Evolutionary conservation across 2,113 vertebrate species (phyloP).

Genomic region (Baryphthengus martii): DNA sequence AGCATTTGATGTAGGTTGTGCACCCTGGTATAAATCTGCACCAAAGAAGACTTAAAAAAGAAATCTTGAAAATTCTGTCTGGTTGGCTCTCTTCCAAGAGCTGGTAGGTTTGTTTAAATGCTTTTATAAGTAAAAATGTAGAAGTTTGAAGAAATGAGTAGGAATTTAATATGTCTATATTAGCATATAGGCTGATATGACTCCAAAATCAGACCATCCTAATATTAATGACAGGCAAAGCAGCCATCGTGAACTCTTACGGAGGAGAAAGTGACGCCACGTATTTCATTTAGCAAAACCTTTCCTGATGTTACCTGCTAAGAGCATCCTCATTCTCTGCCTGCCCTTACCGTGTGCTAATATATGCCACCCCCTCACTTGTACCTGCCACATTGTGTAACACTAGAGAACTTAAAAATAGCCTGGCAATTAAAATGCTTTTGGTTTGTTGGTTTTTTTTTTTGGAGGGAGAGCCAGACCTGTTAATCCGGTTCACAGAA

Average conservation of each 20-base stretch:
- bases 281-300: neutral
- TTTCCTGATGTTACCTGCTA: neutral
- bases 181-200: neutral
- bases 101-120: neutral
- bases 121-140: neutral
- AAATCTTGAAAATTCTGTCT: neutral
- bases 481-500: slow-evolving; percentile 19
- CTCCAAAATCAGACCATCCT: neutral
- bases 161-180: neutral
- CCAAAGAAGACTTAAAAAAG: neutral
- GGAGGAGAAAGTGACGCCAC: neutral
- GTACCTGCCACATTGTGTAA: neutral
- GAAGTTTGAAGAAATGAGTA: neutral
- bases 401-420: slow-evolving; percentile 26
- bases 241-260: neutral
- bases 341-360: neutral
- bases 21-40: neutral
- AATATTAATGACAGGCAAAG: neutral
- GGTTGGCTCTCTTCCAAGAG: neutral
- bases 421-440: neutral
- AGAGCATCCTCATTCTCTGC: neutral
- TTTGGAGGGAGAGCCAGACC: neutral
- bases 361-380: slow-evolving; percentile 34
- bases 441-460: neutral
- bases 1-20: neutral